Evolutionary conservation across 2,113 vertebrate genomes (phyloP).

Genomic region (Spermophilus dauricus): DNA sequence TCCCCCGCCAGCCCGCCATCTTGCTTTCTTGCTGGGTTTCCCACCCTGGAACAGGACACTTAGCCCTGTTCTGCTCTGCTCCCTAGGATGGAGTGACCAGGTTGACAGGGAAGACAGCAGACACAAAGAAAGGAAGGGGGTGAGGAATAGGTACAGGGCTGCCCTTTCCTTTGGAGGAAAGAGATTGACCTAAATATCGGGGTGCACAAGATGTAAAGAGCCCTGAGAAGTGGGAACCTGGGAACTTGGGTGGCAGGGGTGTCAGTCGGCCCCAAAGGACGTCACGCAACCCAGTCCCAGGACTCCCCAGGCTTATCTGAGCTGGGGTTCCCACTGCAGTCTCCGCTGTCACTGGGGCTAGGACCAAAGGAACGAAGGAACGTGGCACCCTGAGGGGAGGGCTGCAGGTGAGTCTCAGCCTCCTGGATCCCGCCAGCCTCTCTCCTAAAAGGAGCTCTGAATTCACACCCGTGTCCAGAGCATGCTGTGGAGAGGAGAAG

Average conservation of each 20-base stretch:
- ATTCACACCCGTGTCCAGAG: neutral
- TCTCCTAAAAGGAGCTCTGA: neutral
- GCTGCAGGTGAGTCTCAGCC: neutral
- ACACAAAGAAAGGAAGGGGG: neutral
- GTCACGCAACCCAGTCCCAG: neutral
- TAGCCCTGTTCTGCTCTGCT: neutral
- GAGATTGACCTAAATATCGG: neutral
- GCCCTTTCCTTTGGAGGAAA: neutral
- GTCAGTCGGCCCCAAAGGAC: neutral
- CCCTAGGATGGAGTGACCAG: neutral
- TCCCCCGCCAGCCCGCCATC: neutral
- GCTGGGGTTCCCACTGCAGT: neutral
- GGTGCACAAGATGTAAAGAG: neutral
- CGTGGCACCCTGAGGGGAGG: neutral
- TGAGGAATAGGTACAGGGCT: neutral
- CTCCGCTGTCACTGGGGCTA: neutral
- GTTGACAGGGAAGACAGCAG: neutral
- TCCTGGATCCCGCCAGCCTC: too few species aligned
- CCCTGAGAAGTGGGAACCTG: neutral
- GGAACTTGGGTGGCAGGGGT: neutral
- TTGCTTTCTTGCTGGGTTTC: neutral
- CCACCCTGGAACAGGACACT: neutral
- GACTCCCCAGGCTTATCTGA: neutral
- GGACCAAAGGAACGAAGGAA: constrained; percentile 67
- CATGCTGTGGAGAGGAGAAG: neutral